A percentile compares a stretch with the other conserved stretches of the same genome.
Evolutionary conservation across 2,888 invertebrate genomes (phyloP).

Genomic region (Diogma glabrata): DNA sequence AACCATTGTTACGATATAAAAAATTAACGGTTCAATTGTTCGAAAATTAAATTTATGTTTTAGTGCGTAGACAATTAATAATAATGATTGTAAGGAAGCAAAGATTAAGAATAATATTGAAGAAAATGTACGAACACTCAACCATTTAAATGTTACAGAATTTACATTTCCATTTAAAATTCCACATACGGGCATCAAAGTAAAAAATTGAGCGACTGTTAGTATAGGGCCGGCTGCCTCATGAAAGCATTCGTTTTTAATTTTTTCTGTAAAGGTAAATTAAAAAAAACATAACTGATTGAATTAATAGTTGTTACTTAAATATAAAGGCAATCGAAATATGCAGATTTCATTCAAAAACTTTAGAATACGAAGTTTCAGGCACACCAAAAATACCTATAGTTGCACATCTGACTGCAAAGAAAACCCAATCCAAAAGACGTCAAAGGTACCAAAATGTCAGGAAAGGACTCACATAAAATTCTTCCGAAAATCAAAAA

Average conservation of each 20-base stretch:
- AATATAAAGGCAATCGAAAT: too few relatives aligned
- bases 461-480: too few relatives aligned
- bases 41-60: background rate
- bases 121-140: slow-evolving; percentile 21
- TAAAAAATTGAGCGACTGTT: slow-evolving; percentile 29
- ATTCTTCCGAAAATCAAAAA: too few relatives aligned
- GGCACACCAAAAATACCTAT: too few relatives aligned
- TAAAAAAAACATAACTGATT: too few relatives aligned
- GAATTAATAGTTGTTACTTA: too few relatives aligned
- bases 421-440: too few relatives aligned
- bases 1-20: background rate
- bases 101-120: background rate
- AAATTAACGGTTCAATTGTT: background rate
- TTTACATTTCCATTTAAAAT: slow-evolving; percentile 21
- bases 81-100: background rate
- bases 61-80: background rate
- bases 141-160: slow-evolving; percentile 27
- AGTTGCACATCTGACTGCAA: too few relatives aligned
- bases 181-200: slow-evolving; percentile 28
- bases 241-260: slow-evolving; percentile 1
- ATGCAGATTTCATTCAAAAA: too few relatives aligned
- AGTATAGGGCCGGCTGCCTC: slow-evolving; percentile 21
- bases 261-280: background rate
- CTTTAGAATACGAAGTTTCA: too few relatives aligned
- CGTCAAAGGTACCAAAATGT: too few relatives aligned